phyloP scores from a whole-genome alignment of 2,888 invertebrate genomes.

The Cerastoderma edule region DNA sequence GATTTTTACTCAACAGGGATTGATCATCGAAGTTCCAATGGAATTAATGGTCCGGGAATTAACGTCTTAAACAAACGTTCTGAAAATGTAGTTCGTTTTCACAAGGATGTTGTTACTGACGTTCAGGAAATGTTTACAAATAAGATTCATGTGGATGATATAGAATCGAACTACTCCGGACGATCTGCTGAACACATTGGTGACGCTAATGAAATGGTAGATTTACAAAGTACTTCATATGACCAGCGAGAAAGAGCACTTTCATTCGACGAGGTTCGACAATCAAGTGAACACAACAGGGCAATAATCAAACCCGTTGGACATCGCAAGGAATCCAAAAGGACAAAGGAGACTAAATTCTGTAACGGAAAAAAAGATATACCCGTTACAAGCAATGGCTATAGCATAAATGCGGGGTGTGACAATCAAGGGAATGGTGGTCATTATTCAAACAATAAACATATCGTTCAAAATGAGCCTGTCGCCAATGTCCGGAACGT shows the following conservation, averaged over 20 bases:
- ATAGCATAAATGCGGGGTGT: too few species aligned
- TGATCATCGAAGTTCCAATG: neutral
- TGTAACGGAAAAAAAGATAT: too few species aligned
- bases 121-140: neutral
- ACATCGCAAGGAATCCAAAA: neutral
- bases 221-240: neutral
- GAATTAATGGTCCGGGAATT: too few species aligned
- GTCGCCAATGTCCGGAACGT: too few species aligned
- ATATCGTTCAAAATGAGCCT: too few species aligned
- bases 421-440: too few species aligned
- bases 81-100: conserved; percentile 19
- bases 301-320: neutral
- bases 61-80: neutral
- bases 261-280: neutral
- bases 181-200: neutral
- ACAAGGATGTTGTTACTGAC: conserved; percentile 5
- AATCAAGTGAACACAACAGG: neutral
- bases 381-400: too few species aligned
- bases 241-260: neutral
- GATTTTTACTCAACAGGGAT: neutral
- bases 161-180: neutral
- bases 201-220: neutral
- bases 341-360: neutral
- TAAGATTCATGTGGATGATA: conserved; percentile 12
- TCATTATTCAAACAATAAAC: too few species aligned